Evolutionary conservation across 2,113 vertebrate genomes (phyloP).

Genomic region (Rhinoderma darwinii): DNA sequence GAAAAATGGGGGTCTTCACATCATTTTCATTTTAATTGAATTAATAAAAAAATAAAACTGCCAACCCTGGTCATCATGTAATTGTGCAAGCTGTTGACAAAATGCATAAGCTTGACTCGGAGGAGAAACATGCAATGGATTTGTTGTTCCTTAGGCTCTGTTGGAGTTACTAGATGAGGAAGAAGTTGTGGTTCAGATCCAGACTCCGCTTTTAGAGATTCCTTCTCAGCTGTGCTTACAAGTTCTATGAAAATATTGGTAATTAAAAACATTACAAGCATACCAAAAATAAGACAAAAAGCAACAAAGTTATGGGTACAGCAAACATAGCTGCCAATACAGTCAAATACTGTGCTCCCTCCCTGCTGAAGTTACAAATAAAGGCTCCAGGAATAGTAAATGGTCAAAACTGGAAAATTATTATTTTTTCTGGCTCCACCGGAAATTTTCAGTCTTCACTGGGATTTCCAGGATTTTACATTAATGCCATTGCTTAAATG

Average conservation of each 20-base stretch:
- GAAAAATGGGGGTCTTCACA: too few species aligned
- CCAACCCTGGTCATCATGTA: constrained; percentile 97
- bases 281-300: background rate
- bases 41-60: background rate
- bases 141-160: constrained; percentile 81
- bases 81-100: constrained; percentile 98
- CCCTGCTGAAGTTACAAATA: too few species aligned
- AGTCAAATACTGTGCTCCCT: too few species aligned
- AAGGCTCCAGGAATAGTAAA: too few species aligned
- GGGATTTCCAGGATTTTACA: too few species aligned
- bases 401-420: too few species aligned
- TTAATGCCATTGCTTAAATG: too few species aligned
- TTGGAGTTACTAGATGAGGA: constrained; percentile 63
- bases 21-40: too few species aligned
- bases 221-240: constrained; percentile 77
- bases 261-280: background rate
- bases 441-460: too few species aligned
- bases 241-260: constrained; percentile 73
- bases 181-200: constrained; percentile 66
- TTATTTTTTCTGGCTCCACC: too few species aligned
- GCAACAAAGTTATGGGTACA: too few species aligned
- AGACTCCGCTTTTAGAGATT: constrained; percentile 67
- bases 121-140: constrained; percentile 95
- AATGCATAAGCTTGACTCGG: constrained; percentile 97
- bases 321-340: too few species aligned